These are phyloP conservation scores for Anser cygnoides DNA, from an alignment of 2,113 vertebrate genomes.

Conservation along the genomic window DNA sequence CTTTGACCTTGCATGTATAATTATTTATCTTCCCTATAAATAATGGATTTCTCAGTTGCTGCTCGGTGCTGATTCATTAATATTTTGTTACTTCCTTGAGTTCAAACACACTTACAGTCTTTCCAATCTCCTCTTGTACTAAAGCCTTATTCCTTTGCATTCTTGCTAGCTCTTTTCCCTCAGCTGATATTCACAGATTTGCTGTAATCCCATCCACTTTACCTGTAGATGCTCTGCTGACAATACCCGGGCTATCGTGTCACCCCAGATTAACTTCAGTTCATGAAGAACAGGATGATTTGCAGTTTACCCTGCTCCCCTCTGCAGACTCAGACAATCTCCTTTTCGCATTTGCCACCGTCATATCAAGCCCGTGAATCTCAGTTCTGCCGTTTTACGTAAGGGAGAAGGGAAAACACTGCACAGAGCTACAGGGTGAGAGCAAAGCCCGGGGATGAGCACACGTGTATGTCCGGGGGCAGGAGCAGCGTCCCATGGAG, in stretches of 20 bases:
- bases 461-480: neutral
- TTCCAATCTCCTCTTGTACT: neutral
- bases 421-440: neutral
- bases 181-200: neutral
- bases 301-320: neutral
- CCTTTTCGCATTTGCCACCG: neutral
- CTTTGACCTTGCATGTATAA: conserved; percentile 58
- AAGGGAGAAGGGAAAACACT: neutral
- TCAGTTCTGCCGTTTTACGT: neutral
- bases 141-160: neutral
- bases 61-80: conserved; percentile 44
- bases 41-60: conserved; percentile 54
- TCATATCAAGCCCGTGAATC: neutral
- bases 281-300: neutral
- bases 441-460: neutral
- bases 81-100: conserved; percentile 35
- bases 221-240: neutral
- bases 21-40: conserved; percentile 50
- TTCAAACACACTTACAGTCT: neutral
- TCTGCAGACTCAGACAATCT: neutral
- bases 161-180: neutral
- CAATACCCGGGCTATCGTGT: neutral
- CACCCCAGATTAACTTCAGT: neutral
- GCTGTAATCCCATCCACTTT: neutral
- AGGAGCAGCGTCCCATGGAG: neutral